A percentile compares a stretch with the other conserved stretches of the same genome.
Conservation (phyloP, 1,140 invertebrate species). For the Aethina tumida region DNA sequence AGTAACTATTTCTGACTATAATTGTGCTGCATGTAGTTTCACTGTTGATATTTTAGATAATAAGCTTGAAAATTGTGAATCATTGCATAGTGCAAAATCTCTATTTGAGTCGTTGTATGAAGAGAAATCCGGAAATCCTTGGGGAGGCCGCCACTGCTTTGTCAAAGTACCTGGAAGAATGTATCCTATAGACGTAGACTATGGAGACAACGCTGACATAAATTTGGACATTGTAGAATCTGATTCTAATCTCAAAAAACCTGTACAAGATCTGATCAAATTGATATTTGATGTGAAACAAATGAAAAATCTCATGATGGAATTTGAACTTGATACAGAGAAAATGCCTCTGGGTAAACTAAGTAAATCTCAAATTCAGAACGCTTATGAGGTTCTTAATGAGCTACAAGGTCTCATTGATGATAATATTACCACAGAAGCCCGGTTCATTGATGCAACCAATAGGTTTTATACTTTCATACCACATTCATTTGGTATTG, state of each 20-base stretch:
- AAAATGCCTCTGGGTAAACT: conserved; percentile 98
- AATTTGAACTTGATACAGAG: conserved; percentile 92
- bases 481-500: conserved; percentile 87
- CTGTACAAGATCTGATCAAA: conserved; percentile 75
- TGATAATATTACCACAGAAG: conserved; percentile 39
- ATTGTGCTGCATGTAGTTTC: background rate
- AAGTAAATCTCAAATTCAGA: conserved; percentile 81
- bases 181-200: conserved; percentile 87
- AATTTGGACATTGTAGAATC: conserved; percentile 34
- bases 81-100: conserved; percentile 48
- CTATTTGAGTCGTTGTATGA: conserved; percentile 60
- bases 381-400: conserved; percentile 72
- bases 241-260: conserved; percentile 59
- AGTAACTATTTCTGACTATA: conserved; percentile 29
- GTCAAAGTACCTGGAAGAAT: conserved; percentile 71
- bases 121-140: conserved; percentile 82
- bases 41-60: conserved; percentile 28
- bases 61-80: conserved; percentile 55
- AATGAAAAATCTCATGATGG: conserved; percentile 88
- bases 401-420: conserved; percentile 61
- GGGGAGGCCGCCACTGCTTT: conserved; percentile 59
- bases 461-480: conserved; percentile 81
- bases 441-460: conserved; percentile 67
- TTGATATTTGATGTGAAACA: conserved; percentile 84
- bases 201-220: conserved; percentile 48